Base-by-base conservation (phyloP, 2,797 vertebrate species). In the Pantherophis alleghaniensis region DNA sequence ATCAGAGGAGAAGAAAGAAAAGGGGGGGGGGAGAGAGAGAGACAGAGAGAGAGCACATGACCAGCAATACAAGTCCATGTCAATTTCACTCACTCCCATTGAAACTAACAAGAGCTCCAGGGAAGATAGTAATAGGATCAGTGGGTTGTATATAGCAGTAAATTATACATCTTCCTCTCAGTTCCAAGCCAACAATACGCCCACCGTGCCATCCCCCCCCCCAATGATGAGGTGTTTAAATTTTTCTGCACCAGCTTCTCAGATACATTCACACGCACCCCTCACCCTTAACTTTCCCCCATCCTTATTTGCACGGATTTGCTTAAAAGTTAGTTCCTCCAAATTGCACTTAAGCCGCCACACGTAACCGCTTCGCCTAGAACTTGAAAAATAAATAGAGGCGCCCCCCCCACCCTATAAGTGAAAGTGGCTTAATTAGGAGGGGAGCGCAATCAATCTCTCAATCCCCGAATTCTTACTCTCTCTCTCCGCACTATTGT, bases 81-180 rank as follows among this genome's bases (percentile, higher is more conserved):
- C 98, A 99, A 98, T 99, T 99, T 98, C 98, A 98, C 98, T 98
- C 97, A 97, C 98, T 98, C 97, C 98, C 98, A 98, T 98, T 98
- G 98, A 98, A 98, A 98, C 97, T 98, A 98, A 97, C 97, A 98
- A 98, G 98, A 98, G 98, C 98, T 98, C 97, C 97, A 97, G 97
- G 98, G 98, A 98, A 98, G 97, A 98, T 98, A 97, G 98, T 98
- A 97, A 98, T 98, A 97, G 98, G 97, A 98, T 98, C 97, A 97
- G 97, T 97, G 96, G 97, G 98, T 97, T 98, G 97, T 97, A 97
- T 98, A 98, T 98, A 98, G 98, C 98, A 98, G 98, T 98, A 98
- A 98, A 98, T 98, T 98, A 98, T 98, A 98, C 98, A 98, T 98
- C 98, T 98, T 98, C 98, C 98, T 97, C 97, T 97, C 98, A 98